Evolutionary conservation across 2,888 invertebrate species (phyloP).

Genomic region (Ceriagrion tenellum): DNA sequence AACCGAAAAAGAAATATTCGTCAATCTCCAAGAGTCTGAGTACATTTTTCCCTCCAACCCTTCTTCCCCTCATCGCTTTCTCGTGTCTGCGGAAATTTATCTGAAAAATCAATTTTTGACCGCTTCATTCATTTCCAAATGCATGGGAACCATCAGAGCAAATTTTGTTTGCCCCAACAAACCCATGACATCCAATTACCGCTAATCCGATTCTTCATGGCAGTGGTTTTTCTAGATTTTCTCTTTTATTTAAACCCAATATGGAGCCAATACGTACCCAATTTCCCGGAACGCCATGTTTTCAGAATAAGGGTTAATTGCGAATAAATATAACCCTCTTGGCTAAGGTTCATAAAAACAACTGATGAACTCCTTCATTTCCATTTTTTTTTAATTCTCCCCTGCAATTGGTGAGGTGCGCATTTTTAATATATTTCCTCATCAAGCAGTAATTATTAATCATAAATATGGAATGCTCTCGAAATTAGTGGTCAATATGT

Average conservation of each 20-base stretch:
- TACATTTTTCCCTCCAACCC: background rate
- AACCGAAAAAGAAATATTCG: too few relatives aligned
- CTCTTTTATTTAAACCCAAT: constrained; percentile 31
- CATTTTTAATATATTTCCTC: too few relatives aligned
- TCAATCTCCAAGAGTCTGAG: background rate
- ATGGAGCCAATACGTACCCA: background rate
- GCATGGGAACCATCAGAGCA: background rate
- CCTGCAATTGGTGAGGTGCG: too few relatives aligned
- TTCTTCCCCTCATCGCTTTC: background rate
- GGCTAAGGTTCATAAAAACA: background rate
- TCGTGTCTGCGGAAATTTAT: background rate
- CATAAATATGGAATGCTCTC: too few relatives aligned
- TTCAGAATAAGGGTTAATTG: background rate
- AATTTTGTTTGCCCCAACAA: background rate
- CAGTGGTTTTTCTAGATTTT: background rate
- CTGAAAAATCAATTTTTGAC: constrained; percentile 23
- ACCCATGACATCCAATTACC: constrained; percentile 23
- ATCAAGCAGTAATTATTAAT: too few relatives aligned
- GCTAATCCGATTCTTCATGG: constrained; percentile 14
- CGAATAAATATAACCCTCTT: background rate
- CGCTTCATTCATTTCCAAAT: constrained; percentile 1
- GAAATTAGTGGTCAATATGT: too few relatives aligned
- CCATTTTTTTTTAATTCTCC: background rate
- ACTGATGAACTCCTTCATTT: background rate
- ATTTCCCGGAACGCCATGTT: background rate